phyloP scores from a whole-genome alignment of 2,888 invertebrate species.

The Sarcophaga subvicina region DNA sequence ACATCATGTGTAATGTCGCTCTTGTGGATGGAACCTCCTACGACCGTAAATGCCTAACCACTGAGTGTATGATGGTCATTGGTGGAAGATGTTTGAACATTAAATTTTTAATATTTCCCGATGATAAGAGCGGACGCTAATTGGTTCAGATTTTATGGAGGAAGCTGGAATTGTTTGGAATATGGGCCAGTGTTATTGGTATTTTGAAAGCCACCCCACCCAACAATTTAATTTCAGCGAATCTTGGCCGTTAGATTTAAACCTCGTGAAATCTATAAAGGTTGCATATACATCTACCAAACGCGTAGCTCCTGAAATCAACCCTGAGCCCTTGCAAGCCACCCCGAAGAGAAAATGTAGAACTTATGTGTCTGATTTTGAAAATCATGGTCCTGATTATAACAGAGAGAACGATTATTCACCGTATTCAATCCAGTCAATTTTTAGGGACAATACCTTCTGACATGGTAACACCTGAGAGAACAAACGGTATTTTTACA shows the following conservation, averaged over 20 bases:
- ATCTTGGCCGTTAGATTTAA: no score
- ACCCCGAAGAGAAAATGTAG: no score
- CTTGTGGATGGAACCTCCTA: slow-evolving; percentile 25
- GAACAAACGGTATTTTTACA: slow-evolving; percentile 2
- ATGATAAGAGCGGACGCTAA: slow-evolving; percentile 23
- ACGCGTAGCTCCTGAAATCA: no score
- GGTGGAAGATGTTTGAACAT: slow-evolving; percentile 62
- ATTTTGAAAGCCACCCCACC: neutral
- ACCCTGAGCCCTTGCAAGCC: no score
- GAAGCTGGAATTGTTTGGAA: slow-evolving; percentile 14
- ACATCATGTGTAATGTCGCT: no score
- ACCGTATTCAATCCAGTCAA: neutral
- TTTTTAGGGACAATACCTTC: slow-evolving; percentile 51
- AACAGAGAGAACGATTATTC: no score
- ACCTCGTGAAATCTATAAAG: no score
- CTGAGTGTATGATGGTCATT: slow-evolving; percentile 56
- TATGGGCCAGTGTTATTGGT: no score
- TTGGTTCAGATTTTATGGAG: neutral
- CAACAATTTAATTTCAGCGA: no score
- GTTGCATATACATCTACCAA: no score
- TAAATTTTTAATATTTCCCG: slow-evolving; percentile 59
- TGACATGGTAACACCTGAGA: neutral
- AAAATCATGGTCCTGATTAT: no score
- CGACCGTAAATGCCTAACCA: slow-evolving; percentile 42
- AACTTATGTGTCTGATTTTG: no score